Percentiles rank a stretch among this genome's conserved stretches.
Conservation (phyloP, 1,140 invertebrate genomes). For the Scaptodrosophila lebanonensis region DNA sequence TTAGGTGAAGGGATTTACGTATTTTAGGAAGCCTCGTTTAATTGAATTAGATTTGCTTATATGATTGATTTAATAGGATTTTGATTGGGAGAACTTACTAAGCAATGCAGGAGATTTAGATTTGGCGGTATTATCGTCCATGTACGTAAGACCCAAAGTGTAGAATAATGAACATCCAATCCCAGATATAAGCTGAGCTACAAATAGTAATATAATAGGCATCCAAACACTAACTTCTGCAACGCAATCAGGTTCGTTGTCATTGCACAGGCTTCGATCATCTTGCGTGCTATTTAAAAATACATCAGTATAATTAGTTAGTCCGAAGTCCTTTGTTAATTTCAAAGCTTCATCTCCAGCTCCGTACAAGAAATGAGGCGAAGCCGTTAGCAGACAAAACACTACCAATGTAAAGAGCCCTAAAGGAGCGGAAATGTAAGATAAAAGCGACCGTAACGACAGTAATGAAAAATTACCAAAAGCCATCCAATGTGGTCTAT, state of each 20-base stretch:
- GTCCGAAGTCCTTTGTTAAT: conserved; percentile 81
- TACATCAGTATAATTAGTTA: conserved; percentile 37
- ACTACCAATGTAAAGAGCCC: conserved; percentile 83
- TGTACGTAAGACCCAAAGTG: conserved; percentile 82
- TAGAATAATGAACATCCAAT: conserved; percentile 82
- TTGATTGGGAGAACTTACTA: conserved; percentile 79
- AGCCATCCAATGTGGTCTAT: conserved; percentile 63
- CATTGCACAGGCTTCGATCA: conserved; percentile 32
- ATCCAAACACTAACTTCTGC: conserved; percentile 78
- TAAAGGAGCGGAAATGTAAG: too few relatives aligned
- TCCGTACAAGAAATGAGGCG: conserved; percentile 86
- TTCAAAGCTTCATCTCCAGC: conserved; percentile 82
- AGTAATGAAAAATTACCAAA: conserved; percentile 51
- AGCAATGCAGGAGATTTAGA: conserved; percentile 83
- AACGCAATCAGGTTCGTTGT: conserved; percentile 7
- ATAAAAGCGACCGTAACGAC: too few relatives aligned
- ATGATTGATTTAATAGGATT: too few relatives aligned
- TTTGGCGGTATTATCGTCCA: conserved; percentile 84
- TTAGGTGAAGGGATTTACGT: too few relatives aligned
- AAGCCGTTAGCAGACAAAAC: conserved; percentile 83
- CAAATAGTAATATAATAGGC: conserved; percentile 80
- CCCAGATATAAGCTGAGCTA: conserved; percentile 82
- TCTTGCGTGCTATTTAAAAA: conserved; percentile 31
- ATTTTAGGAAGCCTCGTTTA: too few relatives aligned
- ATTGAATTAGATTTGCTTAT: too few relatives aligned